Conservation (phyloP, 2,888 invertebrate genomes). For the Hirtodrosophila cameraria region DNA sequence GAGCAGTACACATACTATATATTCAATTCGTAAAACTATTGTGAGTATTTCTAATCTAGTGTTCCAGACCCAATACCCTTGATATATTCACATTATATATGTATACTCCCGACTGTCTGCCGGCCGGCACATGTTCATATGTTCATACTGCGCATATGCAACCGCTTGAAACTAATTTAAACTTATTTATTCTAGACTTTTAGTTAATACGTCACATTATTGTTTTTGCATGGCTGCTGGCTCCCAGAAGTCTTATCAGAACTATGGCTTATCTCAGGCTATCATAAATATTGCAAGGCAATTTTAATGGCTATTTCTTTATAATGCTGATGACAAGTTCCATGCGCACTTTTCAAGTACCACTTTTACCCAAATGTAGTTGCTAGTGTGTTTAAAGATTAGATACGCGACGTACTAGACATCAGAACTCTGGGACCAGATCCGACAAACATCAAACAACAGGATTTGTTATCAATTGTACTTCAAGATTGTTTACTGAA, state of each 20-base stretch:
- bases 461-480: conserved; percentile 5
- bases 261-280: conserved; percentile 12
- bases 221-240: conserved; percentile 18
- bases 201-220: conserved; percentile 11
- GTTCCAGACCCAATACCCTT: conserved; percentile 50
- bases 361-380: not conserved
- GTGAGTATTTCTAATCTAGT: conserved; percentile 38
- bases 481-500: not conserved
- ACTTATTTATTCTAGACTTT: conserved; percentile 45
- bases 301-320: conserved; percentile 10
- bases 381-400: conserved; percentile 14
- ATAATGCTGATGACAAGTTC: conserved; percentile 27
- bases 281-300: conserved; percentile 28
- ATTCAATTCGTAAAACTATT: conserved; percentile 2
- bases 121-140: not conserved
- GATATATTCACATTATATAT: conserved; percentile 14
- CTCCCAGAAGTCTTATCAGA: conserved; percentile 19
- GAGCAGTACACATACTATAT: conserved; percentile 25
- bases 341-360: conserved; percentile 10
- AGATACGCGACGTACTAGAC: conserved; percentile 16
- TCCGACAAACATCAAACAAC: not conserved
- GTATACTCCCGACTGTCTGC: conserved; percentile 4
- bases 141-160: conserved; percentile 42
- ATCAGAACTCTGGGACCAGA: conserved; percentile 1
- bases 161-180: conserved; percentile 45